Evolutionary conservation across 1,140 invertebrate genomes (phyloP).

Genomic region (Bursaphelenchus mucronatus): DNA sequence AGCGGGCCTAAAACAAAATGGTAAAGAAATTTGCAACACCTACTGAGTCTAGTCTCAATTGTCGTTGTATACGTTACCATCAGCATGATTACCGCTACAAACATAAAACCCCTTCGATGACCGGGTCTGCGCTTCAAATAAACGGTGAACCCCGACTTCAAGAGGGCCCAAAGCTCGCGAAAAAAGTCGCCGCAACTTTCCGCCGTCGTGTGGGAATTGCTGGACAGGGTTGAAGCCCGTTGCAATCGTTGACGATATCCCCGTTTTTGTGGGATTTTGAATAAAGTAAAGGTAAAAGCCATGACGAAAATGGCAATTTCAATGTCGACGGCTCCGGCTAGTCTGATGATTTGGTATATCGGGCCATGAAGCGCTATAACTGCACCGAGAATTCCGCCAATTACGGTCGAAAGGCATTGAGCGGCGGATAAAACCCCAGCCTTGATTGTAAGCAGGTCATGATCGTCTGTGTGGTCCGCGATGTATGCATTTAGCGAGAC

Average conservation of each 20-base stretch:
- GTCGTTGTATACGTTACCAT: slow-evolving; percentile 46
- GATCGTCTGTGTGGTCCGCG: slow-evolving; percentile 29
- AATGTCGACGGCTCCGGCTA: slow-evolving; percentile 40
- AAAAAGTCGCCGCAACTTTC: slow-evolving; percentile 24
- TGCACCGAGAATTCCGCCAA: slow-evolving; percentile 38
- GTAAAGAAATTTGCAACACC: slow-evolving; percentile 7
- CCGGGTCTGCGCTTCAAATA: slow-evolving; percentile 34
- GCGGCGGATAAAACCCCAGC: slow-evolving; percentile 35
- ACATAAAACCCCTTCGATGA: slow-evolving; percentile 44
- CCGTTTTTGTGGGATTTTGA: slow-evolving; percentile 36
- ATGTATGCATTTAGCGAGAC: slow-evolving; percentile 38
- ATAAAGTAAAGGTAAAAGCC: slow-evolving; percentile 40
- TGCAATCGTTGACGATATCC: slow-evolving; percentile 14
- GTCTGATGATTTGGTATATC: slow-evolving; percentile 10
- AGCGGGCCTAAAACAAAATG: slow-evolving; percentile 31
- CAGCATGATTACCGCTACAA: slow-evolving; percentile 30
- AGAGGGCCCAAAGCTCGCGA: slow-evolving; percentile 28
- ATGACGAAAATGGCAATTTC: slow-evolving; percentile 39
- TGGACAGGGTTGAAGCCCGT: neutral
- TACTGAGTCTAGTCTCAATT: slow-evolving; percentile 47
- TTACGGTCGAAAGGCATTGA: slow-evolving; percentile 32
- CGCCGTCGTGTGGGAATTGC: neutral
- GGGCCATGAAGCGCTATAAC: neutral
- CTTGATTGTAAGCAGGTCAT: slow-evolving; percentile 42
- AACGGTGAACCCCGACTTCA: slow-evolving; percentile 29